phyloP scores from a whole-genome alignment of 2,797 vertebrate species.

The Lacerta bilineata region DNA sequence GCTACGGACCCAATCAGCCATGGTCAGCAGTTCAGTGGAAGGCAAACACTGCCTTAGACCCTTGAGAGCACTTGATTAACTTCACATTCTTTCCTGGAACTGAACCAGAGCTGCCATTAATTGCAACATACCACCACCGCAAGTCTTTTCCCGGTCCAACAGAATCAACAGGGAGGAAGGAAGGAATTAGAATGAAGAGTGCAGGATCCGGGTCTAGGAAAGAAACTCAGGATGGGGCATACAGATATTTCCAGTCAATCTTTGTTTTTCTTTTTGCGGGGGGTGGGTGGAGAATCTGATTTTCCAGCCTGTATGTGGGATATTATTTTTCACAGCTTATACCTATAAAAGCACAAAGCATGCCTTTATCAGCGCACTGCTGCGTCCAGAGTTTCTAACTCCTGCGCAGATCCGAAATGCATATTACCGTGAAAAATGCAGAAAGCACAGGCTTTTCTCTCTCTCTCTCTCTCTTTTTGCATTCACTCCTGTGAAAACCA shows the following conservation, averaged over 20 bases:
- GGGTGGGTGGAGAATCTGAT: neutral
- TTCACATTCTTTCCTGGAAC: slow-evolving; percentile 20
- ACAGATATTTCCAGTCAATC: neutral
- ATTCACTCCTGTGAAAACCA: neutral
- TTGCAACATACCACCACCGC: neutral
- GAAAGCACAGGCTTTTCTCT: neutral
- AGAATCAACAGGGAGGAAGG: neutral
- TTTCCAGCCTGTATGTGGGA: neutral
- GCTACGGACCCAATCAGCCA: slow-evolving; percentile 1
- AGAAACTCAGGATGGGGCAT: neutral
- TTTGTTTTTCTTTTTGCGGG: neutral
- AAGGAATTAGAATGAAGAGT: neutral
- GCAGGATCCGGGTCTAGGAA: neutral
- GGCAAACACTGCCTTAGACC: slow-evolving; percentile 14
- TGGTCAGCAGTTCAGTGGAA: slow-evolving; percentile 17
- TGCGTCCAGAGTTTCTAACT: neutral
- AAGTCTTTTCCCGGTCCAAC: neutral
- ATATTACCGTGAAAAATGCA: neutral
- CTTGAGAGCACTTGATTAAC: slow-evolving; percentile 30
- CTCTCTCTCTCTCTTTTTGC: too few species aligned
- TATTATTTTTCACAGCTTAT: neutral
- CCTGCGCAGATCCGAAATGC: neutral
- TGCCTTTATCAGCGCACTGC: too few species aligned
- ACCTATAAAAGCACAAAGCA: neutral
- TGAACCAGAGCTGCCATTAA: slow-evolving; percentile 15